Evolutionary conservation across 2,888 invertebrate species (phyloP).

Genomic region (Branchellion lobata): DNA sequence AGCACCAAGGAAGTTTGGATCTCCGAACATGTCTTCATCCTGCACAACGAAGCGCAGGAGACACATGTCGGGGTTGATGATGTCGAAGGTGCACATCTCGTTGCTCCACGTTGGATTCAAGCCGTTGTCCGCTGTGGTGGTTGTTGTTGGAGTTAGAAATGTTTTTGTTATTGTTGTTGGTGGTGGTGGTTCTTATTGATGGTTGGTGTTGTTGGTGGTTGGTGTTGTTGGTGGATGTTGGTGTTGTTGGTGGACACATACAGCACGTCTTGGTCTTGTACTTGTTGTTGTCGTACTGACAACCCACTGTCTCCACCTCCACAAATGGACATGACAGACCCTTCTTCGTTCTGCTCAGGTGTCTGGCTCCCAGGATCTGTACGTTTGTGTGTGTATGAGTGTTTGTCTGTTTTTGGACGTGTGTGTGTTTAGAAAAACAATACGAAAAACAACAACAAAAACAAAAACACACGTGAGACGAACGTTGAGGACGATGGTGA

Average conservation of each 20-base stretch:
- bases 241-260: too few species aligned
- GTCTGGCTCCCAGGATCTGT: slow-evolving; percentile 81
- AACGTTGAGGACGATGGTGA: slow-evolving; percentile 71
- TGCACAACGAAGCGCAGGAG: slow-evolving; percentile 67
- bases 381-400: too few species aligned
- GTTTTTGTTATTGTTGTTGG: too few species aligned
- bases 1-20: slow-evolving; percentile 82
- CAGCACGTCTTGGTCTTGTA: slow-evolving; percentile 75
- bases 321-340: slow-evolving; percentile 87
- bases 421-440: background rate
- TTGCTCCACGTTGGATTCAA: slow-evolving; percentile 66
- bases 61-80: slow-evolving; percentile 66
- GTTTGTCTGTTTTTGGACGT: too few species aligned
- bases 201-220: too few species aligned
- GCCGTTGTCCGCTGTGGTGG: slow-evolving; percentile 70
- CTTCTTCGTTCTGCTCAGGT: slow-evolving; percentile 74
- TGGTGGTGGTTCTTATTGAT: too few species aligned
- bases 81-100: slow-evolving; percentile 67
- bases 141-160: too few species aligned
- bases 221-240: too few species aligned
- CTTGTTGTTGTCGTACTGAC: slow-evolving; percentile 83
- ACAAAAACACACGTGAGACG: slow-evolving; percentile 50
- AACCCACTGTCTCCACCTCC: slow-evolving; percentile 84
- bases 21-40: slow-evolving; percentile 92
- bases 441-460: too few species aligned